phyloP scores from a whole-genome alignment of 2,113 vertebrate genomes.

The Bufo gargarizans region DNA sequence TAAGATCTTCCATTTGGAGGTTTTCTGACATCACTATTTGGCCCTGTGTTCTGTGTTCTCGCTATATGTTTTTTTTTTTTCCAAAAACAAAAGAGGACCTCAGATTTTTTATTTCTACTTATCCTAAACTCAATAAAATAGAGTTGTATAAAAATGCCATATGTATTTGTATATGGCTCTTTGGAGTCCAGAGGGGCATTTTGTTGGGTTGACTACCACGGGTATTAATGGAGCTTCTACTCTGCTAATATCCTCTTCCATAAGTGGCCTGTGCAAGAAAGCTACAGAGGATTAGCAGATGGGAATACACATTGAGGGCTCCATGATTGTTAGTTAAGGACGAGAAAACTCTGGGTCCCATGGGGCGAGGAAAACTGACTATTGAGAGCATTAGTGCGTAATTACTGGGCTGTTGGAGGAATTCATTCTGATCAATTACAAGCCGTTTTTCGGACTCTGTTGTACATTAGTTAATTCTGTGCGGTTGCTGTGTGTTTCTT shows the following conservation, averaged over 20 bases:
- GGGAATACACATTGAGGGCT: background rate
- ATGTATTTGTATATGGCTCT: no score
- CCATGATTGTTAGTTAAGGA: background rate
- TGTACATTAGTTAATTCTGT: slow-evolving; percentile 49
- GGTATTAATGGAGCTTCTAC: background rate
- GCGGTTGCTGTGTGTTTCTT: slow-evolving; percentile 58
- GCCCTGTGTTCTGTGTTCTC: no score
- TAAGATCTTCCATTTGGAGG: background rate
- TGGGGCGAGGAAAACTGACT: background rate
- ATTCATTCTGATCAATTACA: slow-evolving; percentile 29
- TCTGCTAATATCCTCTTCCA: background rate
- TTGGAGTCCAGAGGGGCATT: no score
- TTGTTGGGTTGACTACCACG: background rate
- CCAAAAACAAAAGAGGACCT: no score
- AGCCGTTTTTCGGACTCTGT: slow-evolving; percentile 38
- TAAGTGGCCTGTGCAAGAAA: background rate
- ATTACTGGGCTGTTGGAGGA: slow-evolving; percentile 23
- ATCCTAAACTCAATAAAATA: no score
- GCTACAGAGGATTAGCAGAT: background rate
- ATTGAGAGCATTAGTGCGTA: background rate
- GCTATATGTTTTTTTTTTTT: no score
- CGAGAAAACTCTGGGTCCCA: background rate
- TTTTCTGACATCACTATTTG: no score
- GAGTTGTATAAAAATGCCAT: no score
- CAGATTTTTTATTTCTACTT: no score